These are phyloP conservation scores for Acropternis orthonyx DNA, from an alignment of 2,797 vertebrate species.

Conservation along the genomic window DNA sequence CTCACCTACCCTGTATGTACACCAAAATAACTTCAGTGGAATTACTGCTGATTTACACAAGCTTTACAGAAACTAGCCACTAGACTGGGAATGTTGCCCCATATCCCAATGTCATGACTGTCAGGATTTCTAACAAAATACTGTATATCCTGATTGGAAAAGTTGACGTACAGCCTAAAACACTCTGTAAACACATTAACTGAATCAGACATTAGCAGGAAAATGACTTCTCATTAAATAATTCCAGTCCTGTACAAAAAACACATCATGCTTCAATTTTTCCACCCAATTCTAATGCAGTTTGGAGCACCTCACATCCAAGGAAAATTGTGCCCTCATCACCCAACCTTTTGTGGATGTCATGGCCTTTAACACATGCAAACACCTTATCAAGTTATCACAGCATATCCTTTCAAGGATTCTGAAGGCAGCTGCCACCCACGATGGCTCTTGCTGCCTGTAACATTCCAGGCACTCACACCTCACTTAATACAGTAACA, in stretches of 20 bases:
- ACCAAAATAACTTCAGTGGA: background rate
- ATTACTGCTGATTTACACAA: background rate
- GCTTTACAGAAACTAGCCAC: background rate
- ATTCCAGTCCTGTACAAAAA: background rate
- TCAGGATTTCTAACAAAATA: background rate
- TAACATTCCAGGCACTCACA: constrained; percentile 56
- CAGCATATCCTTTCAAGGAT: constrained; percentile 64
- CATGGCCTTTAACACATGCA: constrained; percentile 30
- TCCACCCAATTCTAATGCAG: background rate
- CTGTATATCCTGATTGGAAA: background rate
- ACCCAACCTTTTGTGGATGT: constrained; percentile 3
- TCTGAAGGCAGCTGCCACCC: constrained; percentile 69
- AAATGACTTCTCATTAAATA: background rate
- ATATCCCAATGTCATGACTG: background rate
- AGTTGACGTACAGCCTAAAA: background rate
- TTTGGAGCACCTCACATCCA: fast-evolving
- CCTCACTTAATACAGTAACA: constrained; percentile 69
- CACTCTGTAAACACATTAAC: background rate
- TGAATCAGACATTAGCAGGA: background rate
- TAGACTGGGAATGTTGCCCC: background rate
- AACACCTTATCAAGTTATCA: constrained; percentile 59
- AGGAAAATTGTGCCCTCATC: constrained; percentile 18
- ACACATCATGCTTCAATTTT: background rate
- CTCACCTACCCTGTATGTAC: background rate
- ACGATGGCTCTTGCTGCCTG: constrained; percentile 46